Conservation (phyloP, 2,888 invertebrate genomes). For the Rosalia funebris region DNA sequence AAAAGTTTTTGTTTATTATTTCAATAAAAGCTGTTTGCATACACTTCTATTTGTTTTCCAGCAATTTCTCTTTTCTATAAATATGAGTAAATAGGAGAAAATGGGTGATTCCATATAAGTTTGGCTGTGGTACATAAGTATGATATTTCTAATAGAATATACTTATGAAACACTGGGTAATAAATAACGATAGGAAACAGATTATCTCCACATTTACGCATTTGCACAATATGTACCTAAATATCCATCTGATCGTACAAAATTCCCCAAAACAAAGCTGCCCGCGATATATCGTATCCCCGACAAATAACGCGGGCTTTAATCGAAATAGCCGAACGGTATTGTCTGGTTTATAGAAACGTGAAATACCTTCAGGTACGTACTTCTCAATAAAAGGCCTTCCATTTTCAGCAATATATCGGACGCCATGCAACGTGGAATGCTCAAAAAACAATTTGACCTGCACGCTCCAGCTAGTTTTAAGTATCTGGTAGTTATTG, state of each 20-base stretch:
- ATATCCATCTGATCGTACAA: background rate
- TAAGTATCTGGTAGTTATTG: constrained; percentile 57
- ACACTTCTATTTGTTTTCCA: too few relatives aligned
- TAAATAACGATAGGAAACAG: background rate
- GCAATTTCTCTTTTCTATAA: too few relatives aligned
- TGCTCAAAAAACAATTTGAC: constrained; percentile 80
- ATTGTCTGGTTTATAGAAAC: constrained; percentile 3
- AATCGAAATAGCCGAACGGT: constrained; percentile 1
- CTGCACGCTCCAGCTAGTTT: constrained; percentile 76
- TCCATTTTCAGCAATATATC: constrained; percentile 80
- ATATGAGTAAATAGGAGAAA: too few relatives aligned
- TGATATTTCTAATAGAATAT: background rate
- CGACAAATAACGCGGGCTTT: background rate
- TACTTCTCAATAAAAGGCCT: constrained; percentile 83
- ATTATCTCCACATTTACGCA: background rate
- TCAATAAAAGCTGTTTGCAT: too few relatives aligned
- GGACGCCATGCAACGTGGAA: constrained; percentile 81
- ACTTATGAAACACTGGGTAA: background rate
- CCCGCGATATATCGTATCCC: background rate
- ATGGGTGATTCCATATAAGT: too few relatives aligned
- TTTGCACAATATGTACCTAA: background rate
- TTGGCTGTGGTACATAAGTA: too few relatives aligned
- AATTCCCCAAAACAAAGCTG: background rate
- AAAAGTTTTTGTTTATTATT: too few relatives aligned
- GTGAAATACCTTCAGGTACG: constrained; percentile 47